These are phyloP conservation scores for Colistium nudipinnis DNA, from an alignment of 2,113 vertebrate genomes.

Conservation along the genomic window DNA sequence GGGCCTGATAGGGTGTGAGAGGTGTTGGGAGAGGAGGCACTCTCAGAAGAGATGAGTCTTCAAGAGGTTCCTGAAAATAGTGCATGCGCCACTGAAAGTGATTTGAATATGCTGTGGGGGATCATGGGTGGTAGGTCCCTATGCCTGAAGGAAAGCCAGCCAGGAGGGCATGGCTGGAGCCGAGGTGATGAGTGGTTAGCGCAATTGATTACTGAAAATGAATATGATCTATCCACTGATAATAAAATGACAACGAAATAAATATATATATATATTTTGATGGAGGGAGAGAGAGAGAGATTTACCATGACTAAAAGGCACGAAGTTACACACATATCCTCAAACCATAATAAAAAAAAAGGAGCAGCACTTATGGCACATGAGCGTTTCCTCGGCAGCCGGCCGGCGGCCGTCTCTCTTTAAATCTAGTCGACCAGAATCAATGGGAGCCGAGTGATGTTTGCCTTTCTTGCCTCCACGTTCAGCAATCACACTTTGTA, in stretches of 20 bases:
- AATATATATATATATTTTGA: no score
- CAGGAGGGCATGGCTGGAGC: no score
- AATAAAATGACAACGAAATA: no score
- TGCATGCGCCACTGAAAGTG: neutral
- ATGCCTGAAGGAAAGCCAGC: no score
- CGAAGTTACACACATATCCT: no score
- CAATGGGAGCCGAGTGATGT: constrained; percentile 65
- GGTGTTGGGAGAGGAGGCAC: neutral
- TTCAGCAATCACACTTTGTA: constrained; percentile 45
- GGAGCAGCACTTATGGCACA: no score
- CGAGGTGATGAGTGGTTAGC: neutral
- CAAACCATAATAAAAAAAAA: neutral
- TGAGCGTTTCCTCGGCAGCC: constrained; percentile 22
- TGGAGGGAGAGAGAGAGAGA: no score
- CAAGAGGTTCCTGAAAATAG: neutral
- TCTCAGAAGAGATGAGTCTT: neutral
- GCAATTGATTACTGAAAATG: constrained; percentile 16
- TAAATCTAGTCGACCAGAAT: constrained; percentile 72
- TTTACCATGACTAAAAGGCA: neutral
- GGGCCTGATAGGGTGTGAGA: neutral
- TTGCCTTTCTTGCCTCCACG: constrained; percentile 55
- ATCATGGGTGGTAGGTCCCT: neutral
- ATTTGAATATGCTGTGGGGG: neutral
- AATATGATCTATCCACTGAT: neutral
- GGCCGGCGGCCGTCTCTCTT: constrained; percentile 54